Evolutionary conservation across 2,888 invertebrate genomes (phyloP).

Genomic region (Baccha elongata): DNA sequence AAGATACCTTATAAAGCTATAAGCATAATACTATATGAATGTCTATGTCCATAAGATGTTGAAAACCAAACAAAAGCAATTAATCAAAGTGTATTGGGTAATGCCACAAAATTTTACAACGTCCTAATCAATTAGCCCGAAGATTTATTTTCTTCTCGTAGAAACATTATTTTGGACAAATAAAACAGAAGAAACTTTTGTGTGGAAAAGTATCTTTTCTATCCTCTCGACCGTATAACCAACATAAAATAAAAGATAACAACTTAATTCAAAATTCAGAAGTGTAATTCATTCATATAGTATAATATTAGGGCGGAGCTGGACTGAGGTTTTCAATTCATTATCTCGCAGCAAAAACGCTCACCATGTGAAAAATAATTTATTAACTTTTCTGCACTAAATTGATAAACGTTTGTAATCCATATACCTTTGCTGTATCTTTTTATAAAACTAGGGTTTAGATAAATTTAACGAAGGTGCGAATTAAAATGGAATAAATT

Average conservation of each 20-base stretch:
- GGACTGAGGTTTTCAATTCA: conserved; percentile 59
- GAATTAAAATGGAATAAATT: conserved; percentile 66
- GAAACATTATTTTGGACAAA: conserved; percentile 39
- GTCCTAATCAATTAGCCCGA: conserved; percentile 75
- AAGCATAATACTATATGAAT: not conserved
- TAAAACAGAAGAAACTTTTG: conserved; percentile 33
- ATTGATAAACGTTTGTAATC: conserved; percentile 46
- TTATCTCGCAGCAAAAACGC: conserved; percentile 47
- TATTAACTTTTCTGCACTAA: conserved; percentile 49
- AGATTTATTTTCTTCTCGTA: conserved; percentile 55
- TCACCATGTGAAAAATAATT: conserved; percentile 48
- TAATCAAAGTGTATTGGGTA: conserved; percentile 76
- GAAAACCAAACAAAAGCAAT: conserved; percentile 67
- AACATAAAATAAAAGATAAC: conserved; percentile 49
- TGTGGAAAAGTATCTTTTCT: conserved; percentile 1
- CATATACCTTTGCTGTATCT: conserved; percentile 29
- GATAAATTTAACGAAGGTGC: conserved; percentile 59
- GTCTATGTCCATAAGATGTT: conserved; percentile 52
- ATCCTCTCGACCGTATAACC: conserved; percentile 51
- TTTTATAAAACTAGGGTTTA: conserved; percentile 26
- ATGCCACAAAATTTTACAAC: conserved; percentile 76
- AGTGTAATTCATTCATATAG: conserved; percentile 19
- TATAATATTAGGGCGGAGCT: conserved; percentile 38
- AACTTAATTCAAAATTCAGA: conserved; percentile 62
- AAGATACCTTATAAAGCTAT: conserved; percentile 1